Percentiles rank a stretch among this genome's conserved stretches.
Evolutionary conservation across 2,888 invertebrate genomes (phyloP).

Genomic region (Drosophila mercatorum): DNA sequence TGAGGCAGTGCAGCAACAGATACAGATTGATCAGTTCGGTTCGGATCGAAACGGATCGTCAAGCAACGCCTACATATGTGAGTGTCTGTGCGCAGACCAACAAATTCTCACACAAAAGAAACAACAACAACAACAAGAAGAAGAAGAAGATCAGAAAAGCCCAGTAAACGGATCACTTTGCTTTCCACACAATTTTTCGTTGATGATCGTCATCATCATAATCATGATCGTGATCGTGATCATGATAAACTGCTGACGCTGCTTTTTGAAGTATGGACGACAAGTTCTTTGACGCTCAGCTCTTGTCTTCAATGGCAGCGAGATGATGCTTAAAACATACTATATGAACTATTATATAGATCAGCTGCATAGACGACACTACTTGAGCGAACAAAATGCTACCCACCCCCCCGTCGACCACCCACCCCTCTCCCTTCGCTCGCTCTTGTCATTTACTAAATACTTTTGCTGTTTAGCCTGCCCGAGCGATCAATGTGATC

Average conservation of each 20-base stretch:
- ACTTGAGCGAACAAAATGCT: slow-evolving; percentile 51
- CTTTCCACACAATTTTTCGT: slow-evolving; percentile 59
- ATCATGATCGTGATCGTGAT: slow-evolving; percentile 20
- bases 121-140: background rate
- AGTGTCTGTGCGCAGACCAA: slow-evolving; percentile 12
- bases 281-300: slow-evolving; percentile 66
- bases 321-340: slow-evolving; percentile 60
- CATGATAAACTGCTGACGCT: slow-evolving; percentile 60
- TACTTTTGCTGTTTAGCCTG: slow-evolving; percentile 66
- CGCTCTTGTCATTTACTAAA: slow-evolving; percentile 66
- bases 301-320: slow-evolving; percentile 43
- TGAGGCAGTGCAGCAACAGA: background rate
- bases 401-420: too few relatives aligned
- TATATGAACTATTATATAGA: slow-evolving; percentile 65
- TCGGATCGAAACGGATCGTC: slow-evolving; percentile 15
- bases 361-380: slow-evolving; percentile 38
- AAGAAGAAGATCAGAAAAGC: background rate
- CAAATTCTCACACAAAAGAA: slow-evolving; percentile 44
- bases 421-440: background rate
- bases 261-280: slow-evolving; percentile 69
- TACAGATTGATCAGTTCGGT: slow-evolving; percentile 14
- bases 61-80: slow-evolving; percentile 42
- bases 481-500: slow-evolving; percentile 70
- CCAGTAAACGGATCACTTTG: slow-evolving; percentile 45
- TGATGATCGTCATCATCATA: slow-evolving; percentile 13